phyloP scores from a whole-genome alignment of 35 echinoderm and acorn worm genomes.

The Diadema setosum region DNA sequence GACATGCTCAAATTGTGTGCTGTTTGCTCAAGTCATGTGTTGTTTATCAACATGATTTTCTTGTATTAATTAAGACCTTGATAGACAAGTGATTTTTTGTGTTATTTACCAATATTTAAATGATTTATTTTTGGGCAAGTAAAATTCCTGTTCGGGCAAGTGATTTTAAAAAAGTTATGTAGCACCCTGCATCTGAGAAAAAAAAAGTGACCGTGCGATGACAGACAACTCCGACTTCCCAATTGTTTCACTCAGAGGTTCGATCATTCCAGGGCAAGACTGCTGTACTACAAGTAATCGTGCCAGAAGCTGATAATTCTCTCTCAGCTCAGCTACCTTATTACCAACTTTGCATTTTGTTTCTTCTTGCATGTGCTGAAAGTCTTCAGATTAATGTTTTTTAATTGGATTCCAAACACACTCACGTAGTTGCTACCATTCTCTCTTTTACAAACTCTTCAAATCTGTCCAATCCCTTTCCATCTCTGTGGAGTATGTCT shows the following conservation, averaged over 20 bases:
- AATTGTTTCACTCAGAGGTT: constrained; percentile 16
- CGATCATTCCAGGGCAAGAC: constrained; percentile 27
- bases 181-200: too few species aligned
- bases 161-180: too few species aligned
- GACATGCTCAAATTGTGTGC: too few species aligned
- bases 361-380: not conserved
- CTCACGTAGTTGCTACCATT: not conserved
- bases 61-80: too few species aligned
- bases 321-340: not conserved
- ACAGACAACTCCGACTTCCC: not conserved
- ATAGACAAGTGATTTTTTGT: too few species aligned
- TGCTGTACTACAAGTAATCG: constrained; percentile 46
- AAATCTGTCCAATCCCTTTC: not conserved
- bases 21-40: too few species aligned
- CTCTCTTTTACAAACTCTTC: not conserved
- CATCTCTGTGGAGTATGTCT: constrained; percentile 19
- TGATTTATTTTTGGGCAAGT: too few species aligned
- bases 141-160: too few species aligned
- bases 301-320: constrained; percentile 34
- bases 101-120: too few species aligned
- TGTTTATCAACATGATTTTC: too few species aligned
- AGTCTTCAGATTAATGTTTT: not conserved
- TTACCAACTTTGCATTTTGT: not conserved
- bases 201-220: not conserved
- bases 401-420: not conserved